Conservation (phyloP, 2,888 invertebrate genomes). For the Dromius quadrimaculatus region DNA sequence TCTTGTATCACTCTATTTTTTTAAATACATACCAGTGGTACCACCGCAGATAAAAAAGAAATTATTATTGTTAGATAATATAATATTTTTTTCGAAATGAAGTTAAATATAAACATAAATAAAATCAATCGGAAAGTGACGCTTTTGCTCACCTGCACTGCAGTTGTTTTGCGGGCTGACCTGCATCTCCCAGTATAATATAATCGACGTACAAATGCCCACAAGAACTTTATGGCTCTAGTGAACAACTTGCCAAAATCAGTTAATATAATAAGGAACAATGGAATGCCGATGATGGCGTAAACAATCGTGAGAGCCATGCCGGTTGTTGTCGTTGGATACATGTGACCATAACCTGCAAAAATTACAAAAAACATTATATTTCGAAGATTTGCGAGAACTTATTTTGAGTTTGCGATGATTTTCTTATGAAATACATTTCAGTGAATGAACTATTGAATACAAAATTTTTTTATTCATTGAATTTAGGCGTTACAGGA, state of each 20-base stretch:
- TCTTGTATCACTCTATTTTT: conserved; percentile 22
- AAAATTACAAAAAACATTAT: conserved; percentile 56
- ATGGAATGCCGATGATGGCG: conserved; percentile 94
- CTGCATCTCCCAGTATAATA: conserved; percentile 90
- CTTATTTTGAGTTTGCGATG: too few relatives aligned
- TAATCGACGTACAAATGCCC: conserved; percentile 85
- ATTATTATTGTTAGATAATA: background rate
- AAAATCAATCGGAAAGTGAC: background rate
- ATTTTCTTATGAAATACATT: too few relatives aligned
- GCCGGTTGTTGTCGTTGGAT: conserved; percentile 89
- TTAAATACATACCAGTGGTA: conserved; percentile 30
- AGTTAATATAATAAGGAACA: conserved; percentile 93
- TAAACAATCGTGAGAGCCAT: conserved; percentile 91
- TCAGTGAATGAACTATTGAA: too few relatives aligned
- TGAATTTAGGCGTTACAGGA: too few relatives aligned
- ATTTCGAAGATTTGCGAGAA: too few relatives aligned
- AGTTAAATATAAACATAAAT: background rate
- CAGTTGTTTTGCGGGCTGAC: conserved; percentile 79
- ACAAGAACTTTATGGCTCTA: conserved; percentile 88
- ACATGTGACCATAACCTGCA: conserved; percentile 96
- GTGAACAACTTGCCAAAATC: conserved; percentile 96
- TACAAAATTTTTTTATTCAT: too few relatives aligned
- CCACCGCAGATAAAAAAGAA: conserved; percentile 32
- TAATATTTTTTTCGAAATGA: background rate
- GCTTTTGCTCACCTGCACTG: conserved; percentile 74